Percentiles rank a stretch among this genome's conserved stretches.
These are phyloP conservation scores for Ptiloglossa arizonensis DNA, from an alignment of 1,140 invertebrate species.

Conservation along the genomic window DNA sequence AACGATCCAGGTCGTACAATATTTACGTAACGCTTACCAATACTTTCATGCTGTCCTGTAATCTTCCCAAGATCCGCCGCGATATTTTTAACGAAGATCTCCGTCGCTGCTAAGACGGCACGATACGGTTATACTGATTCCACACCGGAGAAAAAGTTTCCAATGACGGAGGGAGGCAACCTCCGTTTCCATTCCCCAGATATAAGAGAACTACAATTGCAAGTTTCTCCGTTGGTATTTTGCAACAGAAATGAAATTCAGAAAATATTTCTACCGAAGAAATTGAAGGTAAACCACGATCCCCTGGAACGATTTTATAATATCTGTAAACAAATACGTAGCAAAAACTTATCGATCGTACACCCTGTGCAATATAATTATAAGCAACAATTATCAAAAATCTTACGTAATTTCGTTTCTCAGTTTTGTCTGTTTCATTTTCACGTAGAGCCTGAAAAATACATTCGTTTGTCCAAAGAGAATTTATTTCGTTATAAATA, in stretches of 20 bases:
- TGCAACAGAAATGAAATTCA: slow-evolving; percentile 8
- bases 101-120: neutral
- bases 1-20: neutral
- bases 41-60: neutral
- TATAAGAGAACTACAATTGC: neutral
- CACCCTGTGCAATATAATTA: too few relatives aligned
- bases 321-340: neutral
- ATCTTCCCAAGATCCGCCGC: neutral
- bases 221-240: neutral
- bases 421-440: too few relatives aligned
- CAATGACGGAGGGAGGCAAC: neutral
- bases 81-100: slow-evolving; percentile 38
- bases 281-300: neutral
- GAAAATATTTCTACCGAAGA: neutral
- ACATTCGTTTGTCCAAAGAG: too few relatives aligned
- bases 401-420: too few relatives aligned
- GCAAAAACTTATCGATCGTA: neutral
- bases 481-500: too few relatives aligned
- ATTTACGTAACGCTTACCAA: neutral
- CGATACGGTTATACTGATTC: neutral
- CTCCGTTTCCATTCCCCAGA: slow-evolving; percentile 11
- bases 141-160: neutral
- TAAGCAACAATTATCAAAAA: too few relatives aligned
- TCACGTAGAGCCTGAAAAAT: too few relatives aligned
- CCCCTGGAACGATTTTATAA: neutral